Evolutionary conservation across 2,113 vertebrate species (phyloP), one percentile per base, ranked within the genome.

Genomic region (Laterallus jamaicensis): DNA sequence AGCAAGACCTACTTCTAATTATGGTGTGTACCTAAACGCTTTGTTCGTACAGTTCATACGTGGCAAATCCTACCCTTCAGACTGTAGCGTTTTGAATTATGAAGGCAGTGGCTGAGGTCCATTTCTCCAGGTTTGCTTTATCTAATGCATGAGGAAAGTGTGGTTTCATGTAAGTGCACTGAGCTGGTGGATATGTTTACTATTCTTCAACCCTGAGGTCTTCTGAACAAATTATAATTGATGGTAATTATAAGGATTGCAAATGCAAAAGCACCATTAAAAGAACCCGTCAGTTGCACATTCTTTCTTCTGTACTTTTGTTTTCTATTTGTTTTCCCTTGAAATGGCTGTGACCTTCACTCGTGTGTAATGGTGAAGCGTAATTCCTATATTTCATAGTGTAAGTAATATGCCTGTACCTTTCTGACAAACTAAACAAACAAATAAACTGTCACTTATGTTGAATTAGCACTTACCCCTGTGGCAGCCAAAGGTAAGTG

Each of bases 381-480:
- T 81, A 95, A 94, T 94, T 90, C 35, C 70, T 86, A 0, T 54
- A 60, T 93, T 92, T 95, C 77, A 73, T 44, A 63, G 18, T 39
- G 32, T 42, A 84, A 78, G 66, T 8, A 20, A 69, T 83, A 56
- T 28, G 39, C 37, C 42, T 81, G 54, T 91, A 70, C 84, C 62
- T 83, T 86, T 95, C 74, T 86, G 90, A 91, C 44, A 91, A 94
- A 77, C 40, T 60, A 63, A 97, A 78, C 79, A 94, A 89, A 94
- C 68, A 94, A 79, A 80, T 5, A 86, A 82, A 42, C 54, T n/a
- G 50, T 90, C 78, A 85, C 50, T 96, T 93, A 39, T 12, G 44
- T 56, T 86, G 85, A 93, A 95, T 91, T 88, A 95, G 25, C 83
- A 95, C 56, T 96, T 96, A 90, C 37, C 47, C 80, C 21, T 0